Conservation (phyloP, 2,888 invertebrate genomes). For the Bugulina stolonifera region DNA sequence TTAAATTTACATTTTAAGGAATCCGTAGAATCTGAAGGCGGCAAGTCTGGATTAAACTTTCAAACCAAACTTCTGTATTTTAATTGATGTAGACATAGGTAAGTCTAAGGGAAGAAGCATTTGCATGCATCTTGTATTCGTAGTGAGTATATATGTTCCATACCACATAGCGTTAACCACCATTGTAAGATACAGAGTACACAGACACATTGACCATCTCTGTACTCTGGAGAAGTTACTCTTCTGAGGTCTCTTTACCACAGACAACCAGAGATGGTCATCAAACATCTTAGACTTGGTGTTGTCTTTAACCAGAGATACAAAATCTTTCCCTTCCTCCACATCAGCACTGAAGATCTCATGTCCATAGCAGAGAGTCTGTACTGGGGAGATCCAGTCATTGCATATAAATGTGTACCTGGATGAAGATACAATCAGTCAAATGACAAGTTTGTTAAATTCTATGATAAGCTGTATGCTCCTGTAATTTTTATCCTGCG, state of each 20-base stretch:
- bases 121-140: no score
- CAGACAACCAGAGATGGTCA: conserved; percentile 23
- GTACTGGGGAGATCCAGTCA: conserved; percentile 18
- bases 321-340: conserved; percentile 24
- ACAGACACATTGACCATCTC: conserved; percentile 24
- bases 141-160: no score
- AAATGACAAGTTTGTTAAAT: no score
- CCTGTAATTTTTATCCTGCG: no score
- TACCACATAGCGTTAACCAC: conserved; percentile 22
- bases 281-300: conserved; percentile 18
- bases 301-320: not conserved
- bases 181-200: conserved; percentile 5
- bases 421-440: no score
- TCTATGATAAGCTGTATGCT: no score
- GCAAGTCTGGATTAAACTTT: no score
- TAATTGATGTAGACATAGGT: no score
- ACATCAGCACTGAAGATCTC: conserved; percentile 2
- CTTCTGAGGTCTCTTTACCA: conserved; percentile 14
- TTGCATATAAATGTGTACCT: conserved; percentile 21
- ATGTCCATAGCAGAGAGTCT: conserved; percentile 25
- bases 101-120: no score
- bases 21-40: no score
- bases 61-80: no score
- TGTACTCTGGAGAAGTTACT: conserved; percentile 24
- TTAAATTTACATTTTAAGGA: no score